These are phyloP conservation scores for Xestia xanthographa DNA, from an alignment of 2,888 invertebrate species.

Conservation along the genomic window DNA sequence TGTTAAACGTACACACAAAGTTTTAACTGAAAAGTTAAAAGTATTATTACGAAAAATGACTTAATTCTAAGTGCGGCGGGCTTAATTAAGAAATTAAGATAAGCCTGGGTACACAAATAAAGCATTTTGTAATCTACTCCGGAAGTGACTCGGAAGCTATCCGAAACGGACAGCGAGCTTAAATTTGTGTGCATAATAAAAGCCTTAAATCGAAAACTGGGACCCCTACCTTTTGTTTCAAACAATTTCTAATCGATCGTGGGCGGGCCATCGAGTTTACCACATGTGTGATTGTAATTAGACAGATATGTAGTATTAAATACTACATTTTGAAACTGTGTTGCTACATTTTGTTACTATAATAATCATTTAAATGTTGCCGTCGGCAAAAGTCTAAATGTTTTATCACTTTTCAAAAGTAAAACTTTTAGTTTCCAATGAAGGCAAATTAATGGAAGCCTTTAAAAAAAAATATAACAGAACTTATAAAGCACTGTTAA, in stretches of 20 bases:
- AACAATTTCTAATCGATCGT: conserved; percentile 43
- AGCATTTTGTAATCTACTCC: conserved; percentile 84
- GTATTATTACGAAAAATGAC: conserved; percentile 72
- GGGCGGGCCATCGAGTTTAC: not conserved
- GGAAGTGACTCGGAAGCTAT: conserved; percentile 86
- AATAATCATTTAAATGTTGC: no score
- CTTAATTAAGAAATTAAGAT: conserved; percentile 89
- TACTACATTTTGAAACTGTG: no score
- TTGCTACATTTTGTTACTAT: no score
- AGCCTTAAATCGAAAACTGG: conserved; percentile 73
- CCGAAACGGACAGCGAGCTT: conserved; percentile 77
- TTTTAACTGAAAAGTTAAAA: conserved; percentile 56
- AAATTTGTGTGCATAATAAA: conserved; percentile 85
- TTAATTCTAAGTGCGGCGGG: conserved; percentile 74
- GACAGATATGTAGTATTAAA: no score
- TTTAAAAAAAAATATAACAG: no score
- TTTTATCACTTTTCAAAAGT: no score
- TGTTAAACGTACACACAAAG: conserved; percentile 50
- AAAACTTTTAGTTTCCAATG: no score
- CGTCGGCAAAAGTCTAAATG: no score
- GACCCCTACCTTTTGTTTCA: conserved; percentile 68
- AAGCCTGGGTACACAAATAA: conserved; percentile 82
- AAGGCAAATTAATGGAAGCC: no score
- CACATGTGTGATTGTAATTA: conserved; percentile 8
- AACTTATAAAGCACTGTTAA: no score